Conservation (phyloP, 1,140 invertebrate species). For the Calycopis cecrops region DNA sequence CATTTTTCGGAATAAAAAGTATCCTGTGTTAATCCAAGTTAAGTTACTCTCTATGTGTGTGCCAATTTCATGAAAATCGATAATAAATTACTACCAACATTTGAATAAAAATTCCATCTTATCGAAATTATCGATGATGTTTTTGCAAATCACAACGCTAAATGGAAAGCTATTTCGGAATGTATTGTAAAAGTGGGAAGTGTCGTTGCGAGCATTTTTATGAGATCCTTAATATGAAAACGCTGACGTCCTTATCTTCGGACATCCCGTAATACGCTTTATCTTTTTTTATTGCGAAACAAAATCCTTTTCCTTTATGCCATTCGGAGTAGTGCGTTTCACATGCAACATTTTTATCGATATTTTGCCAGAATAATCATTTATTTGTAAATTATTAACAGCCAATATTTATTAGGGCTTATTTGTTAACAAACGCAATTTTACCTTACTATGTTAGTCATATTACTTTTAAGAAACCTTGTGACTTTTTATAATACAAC, state of each 20-base stretch:
- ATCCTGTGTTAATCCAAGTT: too few species aligned
- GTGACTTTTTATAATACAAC: constrained; percentile 12
- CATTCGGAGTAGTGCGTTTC: constrained; percentile 20
- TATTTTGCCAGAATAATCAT: constrained; percentile 18
- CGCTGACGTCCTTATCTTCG: constrained; percentile 58
- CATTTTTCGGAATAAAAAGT: too few species aligned
- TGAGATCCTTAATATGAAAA: constrained; percentile 61
- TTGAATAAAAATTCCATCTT: too few species aligned
- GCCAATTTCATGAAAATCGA: too few species aligned
- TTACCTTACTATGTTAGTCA: not conserved
- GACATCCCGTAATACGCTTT: constrained; percentile 61
- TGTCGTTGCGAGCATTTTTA: constrained; percentile 51
- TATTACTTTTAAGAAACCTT: constrained; percentile 4
- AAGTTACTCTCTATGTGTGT: too few species aligned
- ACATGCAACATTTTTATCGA: constrained; percentile 34
- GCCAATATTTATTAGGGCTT: too few species aligned
- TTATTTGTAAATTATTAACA: too few species aligned
- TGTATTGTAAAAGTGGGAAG: constrained; percentile 9
- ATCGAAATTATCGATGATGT: too few species aligned
- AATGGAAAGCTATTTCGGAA: not conserved
- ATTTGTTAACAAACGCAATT: too few species aligned
- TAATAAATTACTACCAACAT: too few species aligned
- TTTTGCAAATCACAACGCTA: too few species aligned
- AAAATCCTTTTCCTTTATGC: constrained; percentile 47
- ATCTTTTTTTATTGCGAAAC: constrained; percentile 60